Conservation (phyloP, 2,797 vertebrate genomes). For the Benthosema pterotum region DNA sequence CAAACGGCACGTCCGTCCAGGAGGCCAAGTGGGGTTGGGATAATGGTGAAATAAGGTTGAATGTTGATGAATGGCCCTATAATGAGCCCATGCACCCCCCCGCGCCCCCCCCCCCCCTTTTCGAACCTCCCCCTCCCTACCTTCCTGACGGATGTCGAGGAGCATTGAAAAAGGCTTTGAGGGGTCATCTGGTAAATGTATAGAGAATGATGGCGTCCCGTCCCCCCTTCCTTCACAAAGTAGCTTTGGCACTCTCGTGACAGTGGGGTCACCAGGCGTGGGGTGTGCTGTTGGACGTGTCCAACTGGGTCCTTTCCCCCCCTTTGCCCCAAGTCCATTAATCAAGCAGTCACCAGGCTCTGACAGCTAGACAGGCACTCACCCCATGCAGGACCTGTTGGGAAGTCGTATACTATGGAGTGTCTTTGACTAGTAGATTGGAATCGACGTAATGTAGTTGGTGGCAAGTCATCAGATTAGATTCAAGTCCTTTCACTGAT, state of each 20-base stretch:
- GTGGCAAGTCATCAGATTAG: conserved; percentile 7
- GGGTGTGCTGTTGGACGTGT: conserved; percentile 31
- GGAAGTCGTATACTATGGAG: conserved; percentile 41
- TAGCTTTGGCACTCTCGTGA: conserved; percentile 31
- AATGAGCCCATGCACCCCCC: too few species aligned
- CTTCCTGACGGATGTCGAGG: conserved; percentile 37
- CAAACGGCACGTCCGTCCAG: conserved; percentile 26
- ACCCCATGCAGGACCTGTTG: conserved; percentile 30
- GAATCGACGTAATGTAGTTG: conserved; percentile 8
- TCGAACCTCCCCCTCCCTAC: too few species aligned
- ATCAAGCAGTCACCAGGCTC: conserved; percentile 38
- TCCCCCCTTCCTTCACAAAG: conserved; percentile 34
- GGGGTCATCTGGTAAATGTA: conserved; percentile 33
- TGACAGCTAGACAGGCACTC: conserved; percentile 40
- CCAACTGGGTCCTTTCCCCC: conserved; percentile 29
- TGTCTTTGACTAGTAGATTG: conserved; percentile 7
- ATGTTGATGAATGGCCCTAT: conserved; percentile 44
- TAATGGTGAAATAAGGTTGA: conserved; percentile 35
- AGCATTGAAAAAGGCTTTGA: conserved; percentile 38
- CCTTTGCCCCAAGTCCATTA: conserved; percentile 38
- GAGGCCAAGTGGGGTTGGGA: conserved; percentile 13
- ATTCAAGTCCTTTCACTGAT: not conserved
- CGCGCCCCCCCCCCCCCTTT: too few species aligned
- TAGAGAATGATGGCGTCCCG: conserved; percentile 18
- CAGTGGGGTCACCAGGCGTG: conserved; percentile 22